Base-by-base conservation (phyloP, 2,113 vertebrate species). In the Petrocephalus zakoni region DNA sequence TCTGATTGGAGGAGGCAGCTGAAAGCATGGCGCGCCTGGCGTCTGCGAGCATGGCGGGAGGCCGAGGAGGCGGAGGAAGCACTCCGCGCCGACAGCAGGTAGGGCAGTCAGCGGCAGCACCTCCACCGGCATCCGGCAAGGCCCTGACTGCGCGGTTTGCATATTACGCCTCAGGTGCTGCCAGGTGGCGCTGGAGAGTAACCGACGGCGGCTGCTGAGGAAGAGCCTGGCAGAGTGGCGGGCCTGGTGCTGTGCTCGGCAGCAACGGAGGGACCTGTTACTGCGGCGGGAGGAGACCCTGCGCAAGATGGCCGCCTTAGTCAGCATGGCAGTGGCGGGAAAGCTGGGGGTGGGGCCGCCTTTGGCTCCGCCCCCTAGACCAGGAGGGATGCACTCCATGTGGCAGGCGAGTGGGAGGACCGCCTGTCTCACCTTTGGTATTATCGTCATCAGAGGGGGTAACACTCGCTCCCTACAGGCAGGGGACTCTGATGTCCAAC, bases 1-100 rank as follows among this genome's bases (percentile, higher is more conserved):
- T 97, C 94, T 53, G 94, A 97, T 91, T 99, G 98, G 98, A 99
- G 94, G 92, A 95, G 94, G 89, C 95, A 97, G 29, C 93, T 97
- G 91, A 96, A 94, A 92, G 95, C 94, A 0, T 96, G 99, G 91
- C 92, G 92, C 87, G 96, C 94, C 1, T 99, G 98, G 98, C 96
- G 95, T 89, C 93, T 95, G 2, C 94, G 96, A 53, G 92, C 94
- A 8, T 97, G 97, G 96, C 94, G 91, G 81, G 97, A 97, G 89
- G 93, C 94, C 8, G 92, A 92, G 82, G 94, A 93, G 89, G 92
- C 95, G 42, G 95, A 98, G 92, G 92, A 93, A 64, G 93, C 95
- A 46, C 95, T 98, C 61, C 95, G 96, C 82, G 94, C 94, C 82
- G 95, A 97, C 93, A 96, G 97, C 95, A 98, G 97, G 98, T 95